Conservation (phyloP, 2,113 vertebrate species). For the Lamprologus tigripictilis region DNA sequence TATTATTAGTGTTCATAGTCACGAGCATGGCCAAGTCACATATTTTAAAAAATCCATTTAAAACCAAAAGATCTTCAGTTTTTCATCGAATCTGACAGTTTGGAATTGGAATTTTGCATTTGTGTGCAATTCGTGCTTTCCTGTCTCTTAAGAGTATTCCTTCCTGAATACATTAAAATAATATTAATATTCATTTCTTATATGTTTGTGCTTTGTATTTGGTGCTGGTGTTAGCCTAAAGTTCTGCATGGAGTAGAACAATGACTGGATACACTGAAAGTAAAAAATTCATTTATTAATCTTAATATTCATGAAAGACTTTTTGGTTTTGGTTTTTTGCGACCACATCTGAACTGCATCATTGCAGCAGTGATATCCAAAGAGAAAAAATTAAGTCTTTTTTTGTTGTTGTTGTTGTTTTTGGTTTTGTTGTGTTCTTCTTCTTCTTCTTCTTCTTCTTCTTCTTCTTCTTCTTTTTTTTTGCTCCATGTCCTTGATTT, state of each 20-base stretch:
- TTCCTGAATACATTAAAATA: not conserved
- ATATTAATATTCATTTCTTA: not conserved
- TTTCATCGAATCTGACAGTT: not conserved
- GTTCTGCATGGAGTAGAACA: not conserved
- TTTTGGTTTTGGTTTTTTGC: not conserved
- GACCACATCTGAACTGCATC: not conserved
- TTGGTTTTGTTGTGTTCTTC: not conserved
- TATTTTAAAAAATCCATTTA: not conserved
- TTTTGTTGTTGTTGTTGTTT: not conserved
- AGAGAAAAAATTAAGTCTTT: not conserved
- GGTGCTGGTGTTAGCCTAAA: not conserved
- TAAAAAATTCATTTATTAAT: not conserved
- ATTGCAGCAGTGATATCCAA: not conserved
- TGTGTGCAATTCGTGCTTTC: not conserved
- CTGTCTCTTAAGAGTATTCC: not conserved
- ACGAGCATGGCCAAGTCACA: not conserved
- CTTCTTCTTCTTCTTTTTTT: fast-evolving
- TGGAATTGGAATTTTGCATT: not conserved
- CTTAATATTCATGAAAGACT: not conserved
- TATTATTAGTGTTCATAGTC: not conserved
- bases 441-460: fast-evolving
- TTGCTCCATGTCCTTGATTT: not conserved
- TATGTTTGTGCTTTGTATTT: not conserved
- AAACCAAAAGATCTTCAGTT: not conserved
- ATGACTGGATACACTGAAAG: not conserved